Evolutionary conservation across 2,888 invertebrate genomes (phyloP).

Genomic region (Agonopterix subpropinquella): DNA sequence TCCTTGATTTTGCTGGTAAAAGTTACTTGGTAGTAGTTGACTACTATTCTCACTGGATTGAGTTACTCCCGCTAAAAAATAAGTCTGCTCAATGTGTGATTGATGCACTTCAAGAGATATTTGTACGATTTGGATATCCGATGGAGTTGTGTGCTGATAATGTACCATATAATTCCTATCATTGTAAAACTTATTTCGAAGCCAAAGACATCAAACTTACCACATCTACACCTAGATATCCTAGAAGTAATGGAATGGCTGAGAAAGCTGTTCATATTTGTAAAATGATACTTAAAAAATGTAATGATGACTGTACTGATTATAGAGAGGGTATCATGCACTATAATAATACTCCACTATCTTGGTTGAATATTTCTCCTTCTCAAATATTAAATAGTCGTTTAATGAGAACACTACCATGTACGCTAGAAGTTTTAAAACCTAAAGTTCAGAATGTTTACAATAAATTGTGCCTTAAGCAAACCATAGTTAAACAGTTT

Average conservation of each 20-base stretch:
- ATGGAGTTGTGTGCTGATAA: not conserved
- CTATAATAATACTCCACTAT: not conserved
- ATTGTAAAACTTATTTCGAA: not conserved
- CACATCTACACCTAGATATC: not conserved
- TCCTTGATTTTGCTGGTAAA: slow-evolving; percentile 2
- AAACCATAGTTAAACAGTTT: not conserved
- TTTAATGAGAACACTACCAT: not conserved
- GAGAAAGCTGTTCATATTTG: not conserved
- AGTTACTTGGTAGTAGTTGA: slow-evolving; percentile 2
- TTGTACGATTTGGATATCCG: slow-evolving; percentile 4
- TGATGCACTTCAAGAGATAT: slow-evolving; percentile 5
- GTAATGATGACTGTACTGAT: not conserved
- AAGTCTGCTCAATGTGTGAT: slow-evolving; percentile 4
- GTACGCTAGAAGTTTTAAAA: not conserved
- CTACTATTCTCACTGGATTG: slow-evolving; percentile 5
- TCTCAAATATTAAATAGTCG: not conserved
- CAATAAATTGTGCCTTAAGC: not conserved
- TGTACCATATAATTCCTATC: not conserved
- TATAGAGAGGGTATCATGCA: not conserved
- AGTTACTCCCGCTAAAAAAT: slow-evolving; percentile 1
- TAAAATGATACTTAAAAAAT: not conserved
- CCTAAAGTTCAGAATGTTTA: not conserved
- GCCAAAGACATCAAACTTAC: not conserved
- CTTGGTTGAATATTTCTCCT: not conserved
- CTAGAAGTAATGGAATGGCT: not conserved